phyloP scores from a whole-genome alignment of 1,140 invertebrate species.

The Rhyacophila brunnea region DNA sequence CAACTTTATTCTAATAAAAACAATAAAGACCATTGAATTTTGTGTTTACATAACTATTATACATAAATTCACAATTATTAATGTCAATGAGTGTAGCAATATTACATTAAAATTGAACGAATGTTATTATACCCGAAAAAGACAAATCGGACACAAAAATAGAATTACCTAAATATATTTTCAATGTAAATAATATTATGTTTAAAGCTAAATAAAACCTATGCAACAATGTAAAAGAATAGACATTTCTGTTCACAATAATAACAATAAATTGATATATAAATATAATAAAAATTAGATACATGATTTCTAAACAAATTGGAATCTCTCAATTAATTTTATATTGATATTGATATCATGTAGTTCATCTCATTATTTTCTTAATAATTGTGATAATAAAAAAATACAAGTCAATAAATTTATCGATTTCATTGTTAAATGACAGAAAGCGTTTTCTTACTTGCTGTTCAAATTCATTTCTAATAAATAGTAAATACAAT shows the following conservation, averaged over 20 bases:
- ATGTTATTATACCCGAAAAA: not conserved
- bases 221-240: not conserved
- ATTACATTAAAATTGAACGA: not conserved
- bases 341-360: not conserved
- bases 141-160: not conserved
- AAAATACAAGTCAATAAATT: not conserved
- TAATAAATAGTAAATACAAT: not conserved
- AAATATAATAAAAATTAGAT: not conserved
- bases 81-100: not conserved
- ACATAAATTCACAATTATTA: too few relatives aligned
- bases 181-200: conserved; percentile 1
- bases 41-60: too few relatives aligned
- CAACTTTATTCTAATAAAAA: too few relatives aligned
- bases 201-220: conserved; percentile 1
- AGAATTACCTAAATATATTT: not conserved
- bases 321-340: too few relatives aligned
- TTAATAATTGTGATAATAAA: not conserved
- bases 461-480: not conserved
- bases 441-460: not conserved
- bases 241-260: not conserved
- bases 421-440: not conserved
- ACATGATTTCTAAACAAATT: not conserved
- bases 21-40: too few relatives aligned
- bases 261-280: not conserved
- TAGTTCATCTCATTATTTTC: not conserved